Percentiles rank a stretch among this genome's conserved stretches.
These are phyloP conservation scores for Heteromormyrus szaboi DNA, from an alignment of 2,797 vertebrate species.

Conservation along the genomic window DNA sequence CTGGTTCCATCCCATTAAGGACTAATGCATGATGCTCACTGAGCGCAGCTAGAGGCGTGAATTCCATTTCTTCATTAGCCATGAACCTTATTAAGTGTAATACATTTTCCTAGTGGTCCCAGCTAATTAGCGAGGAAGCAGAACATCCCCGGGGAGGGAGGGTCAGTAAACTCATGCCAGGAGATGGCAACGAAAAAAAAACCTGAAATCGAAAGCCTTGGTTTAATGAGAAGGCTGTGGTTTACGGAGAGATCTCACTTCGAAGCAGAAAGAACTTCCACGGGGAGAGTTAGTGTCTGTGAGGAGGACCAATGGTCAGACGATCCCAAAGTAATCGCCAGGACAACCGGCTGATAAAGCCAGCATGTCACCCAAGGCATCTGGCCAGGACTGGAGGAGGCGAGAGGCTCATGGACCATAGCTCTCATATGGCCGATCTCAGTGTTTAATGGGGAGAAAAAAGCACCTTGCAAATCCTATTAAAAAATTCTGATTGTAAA, in stretches of 20 bases:
- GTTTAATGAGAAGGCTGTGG: neutral
- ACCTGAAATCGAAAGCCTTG: neutral
- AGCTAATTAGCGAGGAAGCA: neutral
- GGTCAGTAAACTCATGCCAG: neutral
- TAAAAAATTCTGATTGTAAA: neutral
- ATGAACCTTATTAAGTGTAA: conserved; percentile 4
- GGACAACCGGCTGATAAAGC: neutral
- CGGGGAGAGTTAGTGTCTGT: neutral
- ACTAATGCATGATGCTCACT: neutral
- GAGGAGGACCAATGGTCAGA: neutral
- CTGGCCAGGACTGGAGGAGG: neutral
- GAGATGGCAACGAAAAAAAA: neutral
- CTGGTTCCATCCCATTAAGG: neutral
- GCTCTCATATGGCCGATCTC: neutral
- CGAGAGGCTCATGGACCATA: neutral
- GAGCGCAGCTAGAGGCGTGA: neutral
- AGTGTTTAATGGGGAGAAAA: neutral
- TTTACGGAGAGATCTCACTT: neutral
- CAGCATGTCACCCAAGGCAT: neutral
- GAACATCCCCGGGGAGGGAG: neutral
- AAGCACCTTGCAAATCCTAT: neutral
- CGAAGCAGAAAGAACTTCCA: neutral
- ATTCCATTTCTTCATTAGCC: neutral
- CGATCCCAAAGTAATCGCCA: neutral
- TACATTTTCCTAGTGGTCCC: neutral